A percentile compares a stretch with the other conserved stretches of the same genome.
phyloP scores from a whole-genome alignment of 2,888 invertebrate genomes.

The Megalurothrips usitatus region DNA sequence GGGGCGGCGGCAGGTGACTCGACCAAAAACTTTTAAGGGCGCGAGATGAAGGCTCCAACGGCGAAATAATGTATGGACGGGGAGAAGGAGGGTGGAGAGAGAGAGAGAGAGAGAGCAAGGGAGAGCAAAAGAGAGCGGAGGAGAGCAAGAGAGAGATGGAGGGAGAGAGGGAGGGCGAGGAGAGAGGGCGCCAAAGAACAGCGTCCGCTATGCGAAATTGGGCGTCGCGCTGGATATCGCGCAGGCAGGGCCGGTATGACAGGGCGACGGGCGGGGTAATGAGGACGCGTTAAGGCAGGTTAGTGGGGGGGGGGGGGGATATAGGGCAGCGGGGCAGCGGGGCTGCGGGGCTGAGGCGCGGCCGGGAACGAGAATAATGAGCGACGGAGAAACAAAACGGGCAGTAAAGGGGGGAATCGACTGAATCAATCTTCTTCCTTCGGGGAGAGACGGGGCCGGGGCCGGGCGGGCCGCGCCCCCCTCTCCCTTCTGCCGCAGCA shows the following conservation, averaged over 20 bases:
- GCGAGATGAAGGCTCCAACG: background rate
- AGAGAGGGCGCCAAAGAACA: background rate
- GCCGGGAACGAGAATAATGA: background rate
- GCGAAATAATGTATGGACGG: background rate
- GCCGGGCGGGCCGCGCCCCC: background rate
- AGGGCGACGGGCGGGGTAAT: background rate
- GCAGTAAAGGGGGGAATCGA: slow-evolving; percentile 18
- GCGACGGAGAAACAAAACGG: slow-evolving; percentile 13
- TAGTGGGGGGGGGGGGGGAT: background rate
- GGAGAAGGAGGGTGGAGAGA: background rate
- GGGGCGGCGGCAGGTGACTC: background rate
- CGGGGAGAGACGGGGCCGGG: background rate
- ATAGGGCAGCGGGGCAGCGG: background rate
- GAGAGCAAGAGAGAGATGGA: too few species aligned
- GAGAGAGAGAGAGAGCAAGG: background rate
- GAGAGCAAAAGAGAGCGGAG: background rate
- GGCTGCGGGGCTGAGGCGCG: background rate
- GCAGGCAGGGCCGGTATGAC: background rate
- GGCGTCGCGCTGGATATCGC: too few species aligned
- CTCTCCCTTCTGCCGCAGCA: background rate
- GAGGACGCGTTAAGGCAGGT: background rate
- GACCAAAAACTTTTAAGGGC: background rate
- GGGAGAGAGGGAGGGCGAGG: too few species aligned
- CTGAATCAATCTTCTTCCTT: slow-evolving; percentile 8
- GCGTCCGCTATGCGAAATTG: background rate